Percentiles rank a stretch among this genome's conserved stretches.
Conservation (phyloP, 2,888 invertebrate genomes). For the Idaea aversata region DNA sequence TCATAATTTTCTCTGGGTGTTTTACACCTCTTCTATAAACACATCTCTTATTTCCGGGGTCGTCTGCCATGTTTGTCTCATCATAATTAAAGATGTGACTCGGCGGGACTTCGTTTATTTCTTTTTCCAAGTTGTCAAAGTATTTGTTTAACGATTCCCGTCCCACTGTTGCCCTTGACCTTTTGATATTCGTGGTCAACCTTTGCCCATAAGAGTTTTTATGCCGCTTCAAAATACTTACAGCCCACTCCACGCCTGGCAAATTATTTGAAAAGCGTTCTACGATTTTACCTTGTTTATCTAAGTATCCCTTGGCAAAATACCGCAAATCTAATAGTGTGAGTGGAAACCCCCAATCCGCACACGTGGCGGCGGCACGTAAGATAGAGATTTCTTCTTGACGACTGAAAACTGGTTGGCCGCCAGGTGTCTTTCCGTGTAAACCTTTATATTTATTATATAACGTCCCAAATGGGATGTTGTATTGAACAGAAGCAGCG, state of each 20-base stretch:
- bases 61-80: slow-evolving; percentile 18
- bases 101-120: slow-evolving; percentile 6
- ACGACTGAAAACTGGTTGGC: slow-evolving; percentile 14
- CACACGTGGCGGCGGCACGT: slow-evolving; percentile 11
- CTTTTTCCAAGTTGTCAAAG: slow-evolving; percentile 2
- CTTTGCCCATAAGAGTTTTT: slow-evolving; percentile 4
- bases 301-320: slow-evolving; percentile 10
- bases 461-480: slow-evolving; percentile 6
- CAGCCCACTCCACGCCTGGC: slow-evolving; percentile 2
- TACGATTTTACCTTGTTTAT: neutral
- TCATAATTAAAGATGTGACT: slow-evolving; percentile 21
- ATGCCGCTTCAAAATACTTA: slow-evolving; percentile 2
- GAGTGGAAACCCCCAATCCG: slow-evolving; percentile 15
- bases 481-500: slow-evolving; percentile 14
- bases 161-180: neutral
- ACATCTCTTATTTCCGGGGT: slow-evolving; percentile 14
- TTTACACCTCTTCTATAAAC: slow-evolving; percentile 15
- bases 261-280: slow-evolving; percentile 3
- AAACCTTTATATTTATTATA: slow-evolving; percentile 5
- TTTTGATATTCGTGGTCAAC: slow-evolving; percentile 2
- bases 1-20: slow-evolving; percentile 19
- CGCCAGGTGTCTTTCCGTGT: slow-evolving; percentile 15
- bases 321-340: slow-evolving; percentile 14
- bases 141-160: slow-evolving; percentile 2
- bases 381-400: slow-evolving; percentile 13